These are phyloP conservation scores for Tanytarsus gracilentus DNA, from an alignment of 2,888 invertebrate species.

Conservation along the genomic window DNA sequence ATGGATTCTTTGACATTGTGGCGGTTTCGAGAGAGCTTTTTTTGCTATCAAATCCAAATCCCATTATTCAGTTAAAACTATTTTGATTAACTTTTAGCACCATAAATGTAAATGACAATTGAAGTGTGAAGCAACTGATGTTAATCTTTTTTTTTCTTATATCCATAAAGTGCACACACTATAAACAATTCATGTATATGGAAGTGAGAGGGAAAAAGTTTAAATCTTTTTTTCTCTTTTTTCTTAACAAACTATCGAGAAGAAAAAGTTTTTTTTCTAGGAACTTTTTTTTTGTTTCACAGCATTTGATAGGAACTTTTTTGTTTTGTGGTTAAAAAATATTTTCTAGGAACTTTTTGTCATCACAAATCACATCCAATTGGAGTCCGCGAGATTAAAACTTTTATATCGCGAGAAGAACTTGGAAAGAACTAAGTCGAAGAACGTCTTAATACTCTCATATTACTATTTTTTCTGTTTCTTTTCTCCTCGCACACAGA, in stretches of 20 bases:
- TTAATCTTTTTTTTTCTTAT: too few species aligned
- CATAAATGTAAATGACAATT: too few species aligned
- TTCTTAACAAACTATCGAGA: not conserved
- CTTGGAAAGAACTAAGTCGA: slow-evolving; percentile 12
- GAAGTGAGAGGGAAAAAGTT: too few species aligned
- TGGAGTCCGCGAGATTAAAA: not conserved
- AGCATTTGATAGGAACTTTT: not conserved
- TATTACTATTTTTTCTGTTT: slow-evolving; percentile 25
- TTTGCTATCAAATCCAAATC: slow-evolving; percentile 3
- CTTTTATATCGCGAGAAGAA: not conserved
- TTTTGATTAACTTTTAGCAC: too few species aligned
- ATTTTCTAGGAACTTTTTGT: slow-evolving; percentile 10
- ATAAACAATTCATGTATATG: too few species aligned
- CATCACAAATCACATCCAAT: not conserved
- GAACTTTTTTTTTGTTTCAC: slow-evolving; percentile 8
- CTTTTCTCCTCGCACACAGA: slow-evolving; percentile 11
- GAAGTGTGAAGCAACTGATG: too few species aligned
- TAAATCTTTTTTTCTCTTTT: too few species aligned
- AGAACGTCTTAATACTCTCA: slow-evolving; percentile 24
- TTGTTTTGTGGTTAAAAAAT: too few species aligned
- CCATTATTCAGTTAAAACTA: slow-evolving; percentile 22
- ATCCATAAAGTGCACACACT: too few species aligned
- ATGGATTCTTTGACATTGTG: slow-evolving; percentile 38
- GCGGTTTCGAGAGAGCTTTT: not conserved
- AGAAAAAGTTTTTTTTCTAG: slow-evolving; percentile 1